phyloP scores from a whole-genome alignment of 2,888 invertebrate genomes.

The Clostera curtula region DNA sequence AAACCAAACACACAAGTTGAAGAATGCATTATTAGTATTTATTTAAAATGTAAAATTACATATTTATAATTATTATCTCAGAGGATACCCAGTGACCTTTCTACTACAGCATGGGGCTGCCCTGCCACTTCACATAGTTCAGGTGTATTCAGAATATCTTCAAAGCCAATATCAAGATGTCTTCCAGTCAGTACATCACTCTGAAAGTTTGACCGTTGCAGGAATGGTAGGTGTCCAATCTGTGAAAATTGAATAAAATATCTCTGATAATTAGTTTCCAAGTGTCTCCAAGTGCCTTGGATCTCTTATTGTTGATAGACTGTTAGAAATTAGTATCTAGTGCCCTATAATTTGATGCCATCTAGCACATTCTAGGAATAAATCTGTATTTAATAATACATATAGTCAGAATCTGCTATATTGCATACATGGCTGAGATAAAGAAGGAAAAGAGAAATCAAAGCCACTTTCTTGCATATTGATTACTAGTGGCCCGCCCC shows the following conservation, averaged over 20 bases:
- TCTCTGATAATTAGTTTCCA: not conserved
- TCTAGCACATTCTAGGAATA: no score
- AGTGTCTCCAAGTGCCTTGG: no score
- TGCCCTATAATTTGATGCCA: no score
- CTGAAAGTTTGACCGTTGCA: constrained; percentile 82
- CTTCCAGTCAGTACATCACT: constrained; percentile 82
- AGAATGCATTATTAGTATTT: constrained; percentile 5
- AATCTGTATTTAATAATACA: no score
- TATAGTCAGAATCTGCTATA: no score
- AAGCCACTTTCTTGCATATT: no score
- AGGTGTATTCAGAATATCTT: constrained; percentile 82
- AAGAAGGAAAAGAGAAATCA: no score
- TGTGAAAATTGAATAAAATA: constrained; percentile 25
- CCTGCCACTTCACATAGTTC: constrained; percentile 84
- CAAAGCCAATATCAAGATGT: constrained; percentile 84
- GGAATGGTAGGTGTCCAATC: constrained; percentile 79
- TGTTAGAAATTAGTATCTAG: no score
- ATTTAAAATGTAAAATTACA: constrained; percentile 12
- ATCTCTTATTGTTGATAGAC: no score
- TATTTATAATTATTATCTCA: constrained; percentile 30
- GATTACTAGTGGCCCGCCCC: no score
- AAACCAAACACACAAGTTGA: not conserved
- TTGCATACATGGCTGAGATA: no score
- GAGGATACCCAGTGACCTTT: constrained; percentile 80
- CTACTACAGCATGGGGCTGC: constrained; percentile 89